phyloP scores from a whole-genome alignment of 1,140 invertebrate genomes.

The Panagrolaimus sp. region DNA sequence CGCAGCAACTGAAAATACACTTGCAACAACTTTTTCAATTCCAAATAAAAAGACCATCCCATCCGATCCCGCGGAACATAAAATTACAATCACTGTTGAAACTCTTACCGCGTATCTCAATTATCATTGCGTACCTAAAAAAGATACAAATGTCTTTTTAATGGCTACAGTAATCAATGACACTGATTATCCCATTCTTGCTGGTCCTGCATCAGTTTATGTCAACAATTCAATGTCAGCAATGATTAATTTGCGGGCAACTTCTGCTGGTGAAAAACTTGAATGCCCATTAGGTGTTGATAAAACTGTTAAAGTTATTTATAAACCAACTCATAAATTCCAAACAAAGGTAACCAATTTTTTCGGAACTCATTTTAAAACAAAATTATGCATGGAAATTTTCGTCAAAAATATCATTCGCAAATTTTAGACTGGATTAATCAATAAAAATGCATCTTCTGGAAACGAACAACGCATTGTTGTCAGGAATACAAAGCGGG shows the following conservation, averaged over 20 bases:
- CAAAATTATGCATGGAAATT: background rate
- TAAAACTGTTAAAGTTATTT: slow-evolving; percentile 59
- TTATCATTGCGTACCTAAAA: slow-evolving; percentile 60
- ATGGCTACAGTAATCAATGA: slow-evolving; percentile 60
- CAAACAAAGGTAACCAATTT: slow-evolving; percentile 37
- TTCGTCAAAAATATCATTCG: background rate
- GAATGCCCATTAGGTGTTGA: slow-evolving; percentile 62
- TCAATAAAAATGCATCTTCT: slow-evolving; percentile 47
- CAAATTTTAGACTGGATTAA: slow-evolving; percentile 43
- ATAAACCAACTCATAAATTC: slow-evolving; percentile 60
- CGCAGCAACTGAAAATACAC: slow-evolving; percentile 17
- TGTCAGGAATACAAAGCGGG: slow-evolving; percentile 60
- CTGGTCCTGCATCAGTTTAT: slow-evolving; percentile 61
- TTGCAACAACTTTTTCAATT: slow-evolving; percentile 58
- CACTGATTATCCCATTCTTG: slow-evolving; percentile 59
- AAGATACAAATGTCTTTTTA: slow-evolving; percentile 59
- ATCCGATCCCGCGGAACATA: slow-evolving; percentile 56
- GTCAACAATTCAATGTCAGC: slow-evolving; percentile 59
- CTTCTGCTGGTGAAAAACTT: slow-evolving; percentile 60
- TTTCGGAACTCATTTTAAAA: background rate
- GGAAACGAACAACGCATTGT: slow-evolving; percentile 59
- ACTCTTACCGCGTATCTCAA: slow-evolving; percentile 59
- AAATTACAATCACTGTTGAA: slow-evolving; percentile 59
- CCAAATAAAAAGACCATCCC: slow-evolving; percentile 56
- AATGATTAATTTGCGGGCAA: slow-evolving; percentile 50